A percentile compares a stretch with the other conserved stretches of the same genome.
phyloP scores from a whole-genome alignment of 2,113 vertebrate genomes.

The Felis catus region F.catus_Fca126_mat1.0 CM031423.1:53031501-53032000 shows the following conservation, averaged over 20 bases:
- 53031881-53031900: slow-evolving; percentile 81
- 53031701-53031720: slow-evolving; percentile 89
- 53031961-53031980: slow-evolving; percentile 84
- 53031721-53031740: slow-evolving; percentile 88
- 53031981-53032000: not conserved
- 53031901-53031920: slow-evolving; percentile 84
- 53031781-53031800: slow-evolving; percentile 84
- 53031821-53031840: slow-evolving; percentile 70
- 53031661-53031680: slow-evolving; percentile 88
- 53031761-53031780: slow-evolving; percentile 86
- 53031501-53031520: not conserved
- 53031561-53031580: not conserved
- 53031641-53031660: slow-evolving; percentile 87
- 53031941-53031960: slow-evolving; percentile 80
- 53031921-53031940: slow-evolving; percentile 80
- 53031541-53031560: not conserved
- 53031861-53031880: slow-evolving; percentile 74
- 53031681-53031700: slow-evolving; percentile 86
- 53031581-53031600: not conserved
- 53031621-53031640: slow-evolving; percentile 83
- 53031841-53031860: slow-evolving; percentile 72
- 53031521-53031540: not conserved
- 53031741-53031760: slow-evolving; percentile 86
- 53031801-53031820: slow-evolving; percentile 81
- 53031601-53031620: slow-evolving; percentile 62